A percentile compares a stretch with the other conserved stretches of the same genome.
Conservation (phyloP, 2,113 vertebrate genomes). For the Stigmatopora argus region DNA sequence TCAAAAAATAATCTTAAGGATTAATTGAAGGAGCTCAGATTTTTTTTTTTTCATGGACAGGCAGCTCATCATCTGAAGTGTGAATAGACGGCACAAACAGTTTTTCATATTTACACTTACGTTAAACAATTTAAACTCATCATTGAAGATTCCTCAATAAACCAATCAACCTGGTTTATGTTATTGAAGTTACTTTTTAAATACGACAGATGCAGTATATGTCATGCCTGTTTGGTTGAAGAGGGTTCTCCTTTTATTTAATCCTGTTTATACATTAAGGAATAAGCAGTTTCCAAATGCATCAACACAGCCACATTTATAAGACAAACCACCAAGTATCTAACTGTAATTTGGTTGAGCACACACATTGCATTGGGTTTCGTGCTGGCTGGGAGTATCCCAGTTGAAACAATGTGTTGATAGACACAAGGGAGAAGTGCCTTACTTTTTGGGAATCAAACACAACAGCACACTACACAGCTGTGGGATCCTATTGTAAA, state of each 20-base stretch:
- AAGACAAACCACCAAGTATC: slow-evolving; percentile 23
- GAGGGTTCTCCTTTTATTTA: slow-evolving; percentile 29
- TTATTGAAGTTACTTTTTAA: too few species aligned
- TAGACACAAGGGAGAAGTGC: slow-evolving; percentile 32
- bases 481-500: slow-evolving; percentile 40
- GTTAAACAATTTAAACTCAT: background rate
- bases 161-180: too few species aligned
- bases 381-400: slow-evolving; percentile 27
- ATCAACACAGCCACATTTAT: slow-evolving; percentile 37
- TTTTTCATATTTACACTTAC: slow-evolving; percentile 13
- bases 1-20: too few species aligned
- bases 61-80: background rate
- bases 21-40: too few species aligned
- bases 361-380: slow-evolving; percentile 2
- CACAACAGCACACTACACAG: slow-evolving; percentile 49
- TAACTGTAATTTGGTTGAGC: slow-evolving; percentile 17
- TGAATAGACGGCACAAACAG: background rate
- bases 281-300: slow-evolving; percentile 41
- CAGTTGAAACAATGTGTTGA: slow-evolving; percentile 30
- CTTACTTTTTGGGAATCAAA: slow-evolving; percentile 44
- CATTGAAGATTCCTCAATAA: too few species aligned
- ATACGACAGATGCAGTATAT: background rate
- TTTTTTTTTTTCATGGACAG: too few species aligned
- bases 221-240: background rate
- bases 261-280: slow-evolving; percentile 41